Percentiles rank a stretch among this genome's conserved stretches.
Evolutionary conservation across 2,797 vertebrate genomes (phyloP).

Genomic region (Enteromius mattozi): DNA sequence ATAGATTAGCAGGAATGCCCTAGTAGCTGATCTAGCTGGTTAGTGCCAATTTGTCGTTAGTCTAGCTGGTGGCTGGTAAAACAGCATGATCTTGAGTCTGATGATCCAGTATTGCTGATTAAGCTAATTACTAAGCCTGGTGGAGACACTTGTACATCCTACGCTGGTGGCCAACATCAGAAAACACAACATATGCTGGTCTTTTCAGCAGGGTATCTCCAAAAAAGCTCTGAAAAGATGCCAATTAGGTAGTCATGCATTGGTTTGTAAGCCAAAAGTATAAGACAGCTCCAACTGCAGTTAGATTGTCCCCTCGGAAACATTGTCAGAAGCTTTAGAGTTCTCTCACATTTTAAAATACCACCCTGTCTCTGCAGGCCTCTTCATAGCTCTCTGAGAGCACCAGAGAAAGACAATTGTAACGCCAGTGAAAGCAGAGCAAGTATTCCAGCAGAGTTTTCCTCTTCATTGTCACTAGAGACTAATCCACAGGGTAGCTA

Average conservation of each 20-base stretch:
- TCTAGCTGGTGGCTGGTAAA: background rate
- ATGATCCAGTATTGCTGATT: background rate
- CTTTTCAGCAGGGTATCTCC: conserved; percentile 8
- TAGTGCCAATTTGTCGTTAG: background rate
- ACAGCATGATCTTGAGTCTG: background rate
- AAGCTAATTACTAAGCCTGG: background rate
- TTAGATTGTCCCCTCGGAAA: conserved; percentile 32
- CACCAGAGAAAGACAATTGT: conserved; percentile 31
- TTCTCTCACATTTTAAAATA: conserved; percentile 41
- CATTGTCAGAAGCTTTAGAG: conserved; percentile 27
- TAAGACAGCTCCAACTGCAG: background rate
- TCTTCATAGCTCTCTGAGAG: conserved; percentile 36
- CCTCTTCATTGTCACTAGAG: conserved; percentile 33
- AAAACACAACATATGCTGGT: background rate
- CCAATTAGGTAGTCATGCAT: background rate
- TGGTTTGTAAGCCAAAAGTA: conserved; percentile 1
- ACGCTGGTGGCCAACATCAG: background rate
- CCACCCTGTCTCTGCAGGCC: conserved; percentile 47
- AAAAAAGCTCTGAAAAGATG: background rate
- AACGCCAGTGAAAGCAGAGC: conserved; percentile 38
- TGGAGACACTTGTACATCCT: conserved; percentile 6
- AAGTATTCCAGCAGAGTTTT: conserved; percentile 44
- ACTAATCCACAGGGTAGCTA: conserved; percentile 45
- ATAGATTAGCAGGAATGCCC: background rate
- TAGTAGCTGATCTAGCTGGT: background rate